Conservation (phyloP, 2,888 invertebrate species). For the Panzeria rudis region DNA sequence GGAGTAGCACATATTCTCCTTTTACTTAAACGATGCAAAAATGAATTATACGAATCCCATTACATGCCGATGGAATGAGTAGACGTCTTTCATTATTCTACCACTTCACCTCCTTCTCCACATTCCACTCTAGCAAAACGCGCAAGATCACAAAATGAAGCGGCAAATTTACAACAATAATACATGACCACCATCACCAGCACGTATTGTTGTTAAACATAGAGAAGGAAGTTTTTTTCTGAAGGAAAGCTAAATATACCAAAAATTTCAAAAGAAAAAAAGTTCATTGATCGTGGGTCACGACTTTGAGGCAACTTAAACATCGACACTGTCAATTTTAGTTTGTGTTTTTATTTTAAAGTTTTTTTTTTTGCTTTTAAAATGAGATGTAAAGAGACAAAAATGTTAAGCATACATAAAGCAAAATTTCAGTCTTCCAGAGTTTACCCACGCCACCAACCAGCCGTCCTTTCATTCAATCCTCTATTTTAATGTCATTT, state of each 20-base stretch:
- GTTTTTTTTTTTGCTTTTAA: constrained; percentile 30
- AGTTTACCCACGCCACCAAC: constrained; percentile 65
- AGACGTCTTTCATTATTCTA: constrained; percentile 22
- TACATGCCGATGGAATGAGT: constrained; percentile 47
- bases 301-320: constrained; percentile 75
- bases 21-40: constrained; percentile 25
- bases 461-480: constrained; percentile 55
- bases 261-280: constrained; percentile 39
- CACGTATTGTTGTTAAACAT: constrained; percentile 56
- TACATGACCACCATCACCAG: constrained; percentile 69
- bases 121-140: background rate
- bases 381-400: constrained; percentile 70
- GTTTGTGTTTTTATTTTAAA: constrained; percentile 61
- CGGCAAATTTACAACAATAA: constrained; percentile 65
- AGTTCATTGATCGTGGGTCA: constrained; percentile 82
- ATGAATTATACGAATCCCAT: constrained; percentile 53
- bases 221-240: constrained; percentile 49
- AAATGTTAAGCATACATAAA: constrained; percentile 23
- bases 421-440: constrained; percentile 51
- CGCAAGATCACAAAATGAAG: constrained; percentile 41
- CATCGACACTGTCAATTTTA: constrained; percentile 70
- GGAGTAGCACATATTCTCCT: constrained; percentile 8
- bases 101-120: background rate
- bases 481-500: constrained; percentile 71
- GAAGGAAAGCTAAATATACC: constrained; percentile 31